A percentile compares a stretch with the other conserved stretches of the same genome.
Conservation (phyloP, 2,113 vertebrate species). For the Crocuta crocuta region DNA sequence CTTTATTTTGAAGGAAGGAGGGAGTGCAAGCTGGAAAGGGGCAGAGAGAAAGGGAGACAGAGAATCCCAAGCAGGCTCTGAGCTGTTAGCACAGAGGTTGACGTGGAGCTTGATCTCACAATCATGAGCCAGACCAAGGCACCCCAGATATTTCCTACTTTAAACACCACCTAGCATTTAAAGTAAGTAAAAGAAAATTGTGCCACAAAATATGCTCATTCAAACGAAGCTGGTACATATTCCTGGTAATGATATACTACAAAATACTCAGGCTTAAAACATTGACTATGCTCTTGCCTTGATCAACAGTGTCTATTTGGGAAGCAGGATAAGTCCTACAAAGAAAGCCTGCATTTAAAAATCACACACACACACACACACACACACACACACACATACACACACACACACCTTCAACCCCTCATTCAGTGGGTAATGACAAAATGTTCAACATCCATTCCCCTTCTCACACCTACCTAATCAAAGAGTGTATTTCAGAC, state of each 20-base stretch:
- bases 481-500: not conserved
- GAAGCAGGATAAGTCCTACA: not conserved
- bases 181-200: not conserved
- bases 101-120: too few species aligned
- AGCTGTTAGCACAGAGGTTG: too few species aligned
- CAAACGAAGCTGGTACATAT: not conserved
- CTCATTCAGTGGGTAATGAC: not conserved
- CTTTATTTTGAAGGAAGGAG: too few species aligned
- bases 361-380: not conserved
- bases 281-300: not conserved
- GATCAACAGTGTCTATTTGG: not conserved
- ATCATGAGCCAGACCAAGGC: too few species aligned
- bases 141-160: not conserved
- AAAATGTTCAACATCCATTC: not conserved
- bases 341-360: not conserved
- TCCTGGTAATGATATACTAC: not conserved
- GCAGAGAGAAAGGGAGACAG: too few species aligned
- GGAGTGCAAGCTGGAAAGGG: too few species aligned
- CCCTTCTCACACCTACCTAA: not conserved
- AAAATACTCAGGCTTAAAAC: not conserved
- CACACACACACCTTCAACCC: not conserved
- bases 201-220: not conserved
- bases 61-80: too few species aligned
- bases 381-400: not conserved
- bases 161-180: not conserved